phyloP scores from a whole-genome alignment of 2,888 invertebrate species.

The Drosophila austrosaltans region DNA sequence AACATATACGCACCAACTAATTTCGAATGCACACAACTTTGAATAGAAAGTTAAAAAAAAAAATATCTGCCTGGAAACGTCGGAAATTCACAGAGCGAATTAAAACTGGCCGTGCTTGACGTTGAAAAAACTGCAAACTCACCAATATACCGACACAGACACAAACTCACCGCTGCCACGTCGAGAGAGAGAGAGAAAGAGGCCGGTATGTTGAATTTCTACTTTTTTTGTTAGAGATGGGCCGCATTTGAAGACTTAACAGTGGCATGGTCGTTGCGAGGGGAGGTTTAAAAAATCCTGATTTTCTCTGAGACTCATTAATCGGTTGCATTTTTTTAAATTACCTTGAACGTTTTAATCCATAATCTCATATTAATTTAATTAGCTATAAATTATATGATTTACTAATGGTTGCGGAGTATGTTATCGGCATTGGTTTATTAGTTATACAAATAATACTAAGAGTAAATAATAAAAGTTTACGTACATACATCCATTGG shows the following conservation, averaged over 20 bases:
- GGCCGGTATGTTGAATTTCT: conserved; percentile 51
- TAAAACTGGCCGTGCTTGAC: conserved; percentile 75
- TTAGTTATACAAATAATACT: no score
- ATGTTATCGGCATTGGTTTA: no score
- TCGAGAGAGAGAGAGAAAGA: conserved; percentile 44
- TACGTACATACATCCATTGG: no score
- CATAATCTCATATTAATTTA: no score
- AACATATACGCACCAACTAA: conserved; percentile 76
- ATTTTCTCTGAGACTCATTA: no score
- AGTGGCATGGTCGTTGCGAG: not conserved
- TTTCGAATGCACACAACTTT: conserved; percentile 66
- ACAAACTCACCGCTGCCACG: conserved; percentile 72
- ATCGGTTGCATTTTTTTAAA: no score
- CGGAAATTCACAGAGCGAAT: conserved; percentile 79
- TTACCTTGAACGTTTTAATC: no score
- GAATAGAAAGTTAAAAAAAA: conserved; percentile 73
- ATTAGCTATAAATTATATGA: no score
- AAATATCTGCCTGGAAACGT: conserved; percentile 74
- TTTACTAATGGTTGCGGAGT: no score
- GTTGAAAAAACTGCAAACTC: conserved; percentile 77
- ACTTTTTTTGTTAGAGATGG: conserved; percentile 12
- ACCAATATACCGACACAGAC: conserved; percentile 53
- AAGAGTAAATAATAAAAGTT: no score
- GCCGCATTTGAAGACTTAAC: not conserved
- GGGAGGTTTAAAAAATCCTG: no score